phyloP scores from a whole-genome alignment of 2,888 invertebrate species.

The Spodoptera exigua region DNA sequence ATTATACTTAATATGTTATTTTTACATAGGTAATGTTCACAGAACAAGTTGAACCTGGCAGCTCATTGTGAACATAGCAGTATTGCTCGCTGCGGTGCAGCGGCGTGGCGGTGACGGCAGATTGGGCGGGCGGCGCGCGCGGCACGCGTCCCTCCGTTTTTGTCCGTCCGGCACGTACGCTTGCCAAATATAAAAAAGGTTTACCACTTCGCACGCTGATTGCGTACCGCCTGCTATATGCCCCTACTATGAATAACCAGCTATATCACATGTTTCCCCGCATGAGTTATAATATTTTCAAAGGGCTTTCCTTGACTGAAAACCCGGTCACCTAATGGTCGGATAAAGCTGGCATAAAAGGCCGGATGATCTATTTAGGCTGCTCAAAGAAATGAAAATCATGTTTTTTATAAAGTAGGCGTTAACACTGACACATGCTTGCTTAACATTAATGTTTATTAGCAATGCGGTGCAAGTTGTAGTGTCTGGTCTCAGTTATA shows the following conservation, averaged over 20 bases:
- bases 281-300: conserved; percentile 52
- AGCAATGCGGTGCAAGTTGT: too few relatives aligned
- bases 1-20: too few relatives aligned
- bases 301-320: conserved; percentile 48
- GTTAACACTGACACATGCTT: conserved; percentile 23
- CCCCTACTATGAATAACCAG: conserved; percentile 33
- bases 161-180: conserved; percentile 50
- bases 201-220: conserved; percentile 55
- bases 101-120: neutral
- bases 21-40: too few relatives aligned
- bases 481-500: too few relatives aligned
- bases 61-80: too few relatives aligned
- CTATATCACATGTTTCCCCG: conserved; percentile 31
- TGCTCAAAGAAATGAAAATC: conserved; percentile 47
- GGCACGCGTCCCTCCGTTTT: conserved; percentile 27
- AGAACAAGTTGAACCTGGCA: too few relatives aligned
- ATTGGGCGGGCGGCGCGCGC: conserved; percentile 19
- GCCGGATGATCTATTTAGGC: conserved; percentile 47
- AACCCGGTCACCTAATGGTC: conserved; percentile 52
- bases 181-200: conserved; percentile 57
- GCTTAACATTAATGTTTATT: too few relatives aligned
- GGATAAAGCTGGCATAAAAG: conserved; percentile 50
- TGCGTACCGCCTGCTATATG: conserved; percentile 41
- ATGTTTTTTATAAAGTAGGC: conserved; percentile 29
- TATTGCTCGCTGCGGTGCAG: too few relatives aligned